Base-by-base conservation (phyloP, 2,888 invertebrate genomes). In the Melieria omissa region DNA sequence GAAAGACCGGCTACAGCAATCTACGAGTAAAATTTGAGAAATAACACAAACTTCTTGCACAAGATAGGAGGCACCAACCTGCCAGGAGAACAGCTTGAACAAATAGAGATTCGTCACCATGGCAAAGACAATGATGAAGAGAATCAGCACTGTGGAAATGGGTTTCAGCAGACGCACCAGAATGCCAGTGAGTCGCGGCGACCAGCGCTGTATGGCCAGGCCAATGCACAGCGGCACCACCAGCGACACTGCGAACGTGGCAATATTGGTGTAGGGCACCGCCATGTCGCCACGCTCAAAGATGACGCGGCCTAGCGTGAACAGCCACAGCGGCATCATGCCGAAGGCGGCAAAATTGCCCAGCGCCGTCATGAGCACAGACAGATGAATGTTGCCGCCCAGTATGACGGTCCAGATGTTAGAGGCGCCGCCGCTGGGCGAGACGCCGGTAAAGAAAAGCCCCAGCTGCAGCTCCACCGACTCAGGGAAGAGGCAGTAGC, bases 351-450 rank as follows among this genome's bases (percentile, higher is more conserved):
- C 92, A 5, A 98, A 86, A 4, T 96, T 98, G 73, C 96, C 94
- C 70, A 97, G 88, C 8, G 97, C 92, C 0, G 98, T 99, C 98
- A 99, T 97, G 14, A 98, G 93, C 63, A 99, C 92, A 0, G 97
- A 97, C 55, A 99, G 89, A 85, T 97, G 94, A 5, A 98, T 90
- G 87, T 99, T 98, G 5, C 97, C 98, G 4, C 93, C 94, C 3
- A 99, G 89, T 14, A 98, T 90, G 76, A 95, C 92, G 0, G 97
- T 94, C 97, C 98, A 99, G 80, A 98, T 95, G 86, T 99, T 99
- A 63, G 97, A 97, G 42, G 97, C 97, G 0, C 98, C 98, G 0
- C 99, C 96, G n/a, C 94, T 95, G 0, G 96, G 96, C 4, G 95
- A 92, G 29, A 95, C 94, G 0, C 96, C 96, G 0, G 95, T 94